Evolutionary conservation across 2,113 vertebrate genomes (phyloP), one percentile per base, ranked within the genome.

Genomic region (Microtus richardsoni): DNA sequence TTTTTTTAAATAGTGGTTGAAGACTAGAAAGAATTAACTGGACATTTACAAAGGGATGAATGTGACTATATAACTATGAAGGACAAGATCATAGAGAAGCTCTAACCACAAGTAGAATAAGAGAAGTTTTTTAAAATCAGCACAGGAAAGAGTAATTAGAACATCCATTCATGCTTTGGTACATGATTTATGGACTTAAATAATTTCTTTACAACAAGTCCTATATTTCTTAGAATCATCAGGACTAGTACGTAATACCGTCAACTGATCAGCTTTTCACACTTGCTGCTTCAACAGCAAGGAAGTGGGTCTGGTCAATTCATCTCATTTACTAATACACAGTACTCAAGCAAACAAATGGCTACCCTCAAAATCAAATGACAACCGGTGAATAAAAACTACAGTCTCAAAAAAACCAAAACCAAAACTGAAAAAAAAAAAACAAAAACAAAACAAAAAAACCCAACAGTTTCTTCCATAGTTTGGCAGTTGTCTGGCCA

Each of bases 331-430:
- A 94, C n/a, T 22, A 88, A 91, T 73, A 92, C 4, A 47, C 0
- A 89, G 11, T 54, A 84, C 74, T 83, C 70, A 91, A 89, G 58
- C 2, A 70, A 68, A 91, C n/a, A 94, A 94, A 90, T 4, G 22
- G 39, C 87, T 91, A 83, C 28, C 8, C n/a, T 92, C 70, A 93
- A 80, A 95, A 90, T 77, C 47, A 97, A 93, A 93, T 66, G 79
- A 93, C 80, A 0, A n/a, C 26, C 7, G 2, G n/a, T 86, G 49
- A 94, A 52, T n/a, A 82, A 71, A 77, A 91, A 9, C 39, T 75
- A 22, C 74, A 83, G 17, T 21, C 28, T 71, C 17, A n/a, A 71
- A 71, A 71, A 71, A 16, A 19, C 3, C 68, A 70, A 70, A 70
- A 36, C 33, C 33, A n/a, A 70, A n/a, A n/a, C 3, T 7, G 52